Conservation (phyloP, 2,888 invertebrate species). For the Tenthredo distinguenda region DNA sequence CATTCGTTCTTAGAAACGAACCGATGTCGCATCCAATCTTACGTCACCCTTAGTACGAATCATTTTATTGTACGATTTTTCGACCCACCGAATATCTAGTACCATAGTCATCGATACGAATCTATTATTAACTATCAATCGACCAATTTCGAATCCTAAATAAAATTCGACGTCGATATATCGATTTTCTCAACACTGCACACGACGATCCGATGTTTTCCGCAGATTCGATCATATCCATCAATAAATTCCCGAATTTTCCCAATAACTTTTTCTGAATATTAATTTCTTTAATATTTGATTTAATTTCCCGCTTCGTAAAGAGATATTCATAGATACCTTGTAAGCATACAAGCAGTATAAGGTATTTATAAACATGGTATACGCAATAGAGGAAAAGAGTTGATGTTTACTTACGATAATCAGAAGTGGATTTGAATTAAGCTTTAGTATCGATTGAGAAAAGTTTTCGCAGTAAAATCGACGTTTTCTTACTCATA, state of each 20-base stretch:
- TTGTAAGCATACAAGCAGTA: too few species aligned
- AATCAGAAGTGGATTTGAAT: too few species aligned
- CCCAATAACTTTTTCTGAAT: background rate
- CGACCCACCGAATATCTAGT: background rate
- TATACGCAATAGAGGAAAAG: too few species aligned
- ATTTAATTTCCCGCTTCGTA: too few species aligned
- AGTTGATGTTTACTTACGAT: too few species aligned
- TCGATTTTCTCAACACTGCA: background rate
- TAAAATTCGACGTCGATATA: background rate
- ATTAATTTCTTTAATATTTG: too few species aligned
- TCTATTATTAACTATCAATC: background rate
- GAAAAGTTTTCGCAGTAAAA: too few species aligned
- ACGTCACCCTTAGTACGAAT: background rate
- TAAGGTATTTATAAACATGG: too few species aligned
- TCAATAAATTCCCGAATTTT: background rate
- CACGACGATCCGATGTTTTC: background rate
- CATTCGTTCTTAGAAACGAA: background rate
- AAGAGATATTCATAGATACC: too few species aligned
- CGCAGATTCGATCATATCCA: background rate
- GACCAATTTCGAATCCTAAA: background rate
- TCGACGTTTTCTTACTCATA: too few species aligned
- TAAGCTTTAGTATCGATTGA: too few species aligned
- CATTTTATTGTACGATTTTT: background rate
- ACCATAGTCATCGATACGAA: background rate
- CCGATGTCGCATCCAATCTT: background rate